A percentile compares a stretch with the other conserved stretches of the same genome.
Evolutionary conservation across 2,888 invertebrate genomes (phyloP).

Genomic region (Mythimna impura): DNA sequence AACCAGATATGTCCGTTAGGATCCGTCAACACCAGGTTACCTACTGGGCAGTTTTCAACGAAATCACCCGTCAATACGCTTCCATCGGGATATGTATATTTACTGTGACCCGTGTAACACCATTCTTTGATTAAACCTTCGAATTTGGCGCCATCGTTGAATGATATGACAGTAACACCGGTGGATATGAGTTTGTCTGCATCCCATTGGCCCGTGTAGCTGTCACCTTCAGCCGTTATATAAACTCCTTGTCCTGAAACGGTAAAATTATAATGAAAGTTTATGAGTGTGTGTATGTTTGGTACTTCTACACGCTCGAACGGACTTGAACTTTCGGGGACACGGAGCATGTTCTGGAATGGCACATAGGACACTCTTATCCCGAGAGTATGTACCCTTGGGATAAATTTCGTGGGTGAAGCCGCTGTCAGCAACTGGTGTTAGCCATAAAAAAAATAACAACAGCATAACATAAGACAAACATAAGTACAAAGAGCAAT

Average conservation of each 20-base stretch:
- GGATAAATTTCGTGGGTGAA: too few relatives aligned
- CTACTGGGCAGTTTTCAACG: slow-evolving; percentile 86
- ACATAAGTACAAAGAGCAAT: slow-evolving; percentile 48
- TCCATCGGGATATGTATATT: slow-evolving; percentile 88
- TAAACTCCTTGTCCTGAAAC: slow-evolving; percentile 88
- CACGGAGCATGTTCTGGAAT: too few relatives aligned
- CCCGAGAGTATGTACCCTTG: too few relatives aligned
- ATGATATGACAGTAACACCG: slow-evolving; percentile 80
- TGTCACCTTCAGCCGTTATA: slow-evolving; percentile 90
- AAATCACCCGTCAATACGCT: slow-evolving; percentile 87
- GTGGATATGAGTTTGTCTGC: slow-evolving; percentile 85
- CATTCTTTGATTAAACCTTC: slow-evolving; percentile 87
- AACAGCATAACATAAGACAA: slow-evolving; percentile 49
- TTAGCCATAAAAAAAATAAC: slow-evolving; percentile 26
- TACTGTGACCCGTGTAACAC: slow-evolving; percentile 86
- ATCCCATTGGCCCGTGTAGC: slow-evolving; percentile 90
- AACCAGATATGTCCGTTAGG: slow-evolving; percentile 89
- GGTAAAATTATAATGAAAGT: slow-evolving; percentile 20
- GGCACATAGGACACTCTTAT: too few relatives aligned
- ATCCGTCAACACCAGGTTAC: slow-evolving; percentile 84
- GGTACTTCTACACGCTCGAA: too few relatives aligned
- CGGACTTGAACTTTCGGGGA: too few relatives aligned
- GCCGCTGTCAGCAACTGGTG: neutral
- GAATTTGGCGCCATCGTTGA: slow-evolving; percentile 86
- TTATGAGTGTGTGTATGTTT: too few relatives aligned